Base-by-base conservation (phyloP, 2,888 invertebrate species). In the Drosophila monieri region DNA sequence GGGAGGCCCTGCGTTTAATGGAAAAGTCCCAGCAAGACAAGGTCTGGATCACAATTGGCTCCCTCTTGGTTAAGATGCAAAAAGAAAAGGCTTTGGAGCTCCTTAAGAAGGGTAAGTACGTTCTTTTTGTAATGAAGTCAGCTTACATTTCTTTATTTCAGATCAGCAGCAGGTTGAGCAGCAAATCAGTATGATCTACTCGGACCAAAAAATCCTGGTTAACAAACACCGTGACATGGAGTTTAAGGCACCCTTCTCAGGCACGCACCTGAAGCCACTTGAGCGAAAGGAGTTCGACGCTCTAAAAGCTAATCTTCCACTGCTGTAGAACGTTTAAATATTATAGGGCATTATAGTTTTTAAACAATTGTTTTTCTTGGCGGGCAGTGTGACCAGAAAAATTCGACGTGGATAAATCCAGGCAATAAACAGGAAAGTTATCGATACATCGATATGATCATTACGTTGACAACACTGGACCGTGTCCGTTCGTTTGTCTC, bases 151-250 rank as follows among this genome's bases (percentile, higher is more conserved):
- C 21, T 6, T 32, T 15, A 25, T 72, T 76, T 0, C 64, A 92
- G 92, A 92, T 85, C 91, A 90, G 74, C 52, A 76, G 8, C 83
- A 89, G 77, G 91, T 92, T 51, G 87, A 88, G 39, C 76, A 75
- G 6, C 89, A 92, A 80, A 91, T 91, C 12, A 90, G 91, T 53
- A 77, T 90, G 57, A 77, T 92, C 6, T 83, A 88, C 14, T 91
- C 91, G 0, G 88, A 92, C 6, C 92, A 92, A 68, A 91, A 91
- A 66, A 65, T 89, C 46, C 73, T 92, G 60, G 88, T 92, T 0
- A 90, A 90, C 58, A 84, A 91, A 51, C 91, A 89, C 73, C 88
- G 92, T 1, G 90, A 92, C 44, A 74, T 91, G 59, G 92, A 92
- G 53, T 87, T 88, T 55, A 80, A 79, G 14, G 74, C 87, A 0